phyloP scores from a whole-genome alignment of 2,888 invertebrate genomes.

The Lottia gigantea region DNA sequence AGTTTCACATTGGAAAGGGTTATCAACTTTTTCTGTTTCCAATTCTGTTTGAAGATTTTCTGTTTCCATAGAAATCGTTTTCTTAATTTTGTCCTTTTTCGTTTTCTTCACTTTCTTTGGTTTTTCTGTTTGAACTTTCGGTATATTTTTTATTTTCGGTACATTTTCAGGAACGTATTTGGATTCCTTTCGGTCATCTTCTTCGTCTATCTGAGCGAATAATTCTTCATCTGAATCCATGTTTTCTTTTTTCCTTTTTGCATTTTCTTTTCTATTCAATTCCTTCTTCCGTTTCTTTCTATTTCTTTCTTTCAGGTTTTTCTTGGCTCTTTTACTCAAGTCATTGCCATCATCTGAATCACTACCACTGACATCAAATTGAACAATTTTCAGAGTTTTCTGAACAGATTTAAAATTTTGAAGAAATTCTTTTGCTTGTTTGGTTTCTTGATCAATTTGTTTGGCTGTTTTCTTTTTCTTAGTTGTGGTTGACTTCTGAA shows the following conservation, averaged over 20 bases:
- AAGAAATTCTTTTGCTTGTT: constrained; percentile 5
- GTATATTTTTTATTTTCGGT: no score
- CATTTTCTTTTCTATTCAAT: constrained; percentile 20
- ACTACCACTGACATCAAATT: neutral
- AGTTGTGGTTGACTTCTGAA: neutral
- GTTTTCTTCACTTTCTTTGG: constrained; percentile 6
- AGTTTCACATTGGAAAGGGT: neutral
- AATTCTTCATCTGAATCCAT: constrained; percentile 10
- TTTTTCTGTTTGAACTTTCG: neutral
- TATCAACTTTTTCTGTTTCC: neutral
- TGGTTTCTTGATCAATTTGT: neutral
- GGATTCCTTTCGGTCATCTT: neutral
- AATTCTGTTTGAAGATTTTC: neutral
- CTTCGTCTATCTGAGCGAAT: constrained; percentile 13
- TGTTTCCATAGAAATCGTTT: neutral
- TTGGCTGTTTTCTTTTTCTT: neutral
- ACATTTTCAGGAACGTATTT: no score
- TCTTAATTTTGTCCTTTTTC: constrained; percentile 12
- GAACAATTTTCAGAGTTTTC: neutral
- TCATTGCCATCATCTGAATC: neutral
- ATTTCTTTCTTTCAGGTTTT: constrained; percentile 12
- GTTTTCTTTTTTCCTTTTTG: constrained; percentile 6
- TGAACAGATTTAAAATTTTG: neutral
- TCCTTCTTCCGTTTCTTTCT: constrained; percentile 25
- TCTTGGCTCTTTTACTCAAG: neutral